Evolutionary conservation across 1,140 invertebrate genomes (phyloP), one percentile per base, ranked within the genome.

Genomic region (Druon quercuslanigerum): DNA sequence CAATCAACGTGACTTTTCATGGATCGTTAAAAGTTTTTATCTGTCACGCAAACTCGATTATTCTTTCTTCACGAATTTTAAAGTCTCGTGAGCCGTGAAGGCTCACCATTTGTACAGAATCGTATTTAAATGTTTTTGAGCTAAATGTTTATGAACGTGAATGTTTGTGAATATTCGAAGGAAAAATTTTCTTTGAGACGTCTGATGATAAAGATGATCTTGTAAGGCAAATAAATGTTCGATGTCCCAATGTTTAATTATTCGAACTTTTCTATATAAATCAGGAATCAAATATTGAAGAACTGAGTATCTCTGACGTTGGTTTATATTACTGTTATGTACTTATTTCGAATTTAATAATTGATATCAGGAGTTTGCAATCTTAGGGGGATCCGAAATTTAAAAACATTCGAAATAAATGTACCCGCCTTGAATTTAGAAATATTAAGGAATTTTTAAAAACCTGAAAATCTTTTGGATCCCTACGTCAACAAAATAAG

Each of bases 281-380:
- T 9, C 40, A 9, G 40, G 40, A 11, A 46, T 46, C 9, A 46
- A 46, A 11, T 46, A 46, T 46, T 46, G 40, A 46, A 46, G 9
- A 46, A 46, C 40, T 46, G 40, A 46, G 40, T 46, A 46, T 46
- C 9, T 8, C 40, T 9, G 40, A 46, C 7, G 40, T 46, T 46
- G 40, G 40, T 66, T 66, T 66, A 14, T n/a, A 66, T 7, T 66
- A 66, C 25, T n/a, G 5, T 66, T 66, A 33, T 25, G 20, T 40
- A 66, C 33, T 16, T 66, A 66, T 66, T 66, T 66, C 40, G 14
- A 66, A 66, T 66, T 66, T 33, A 66, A 66, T 66, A n/a, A 66
- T 40, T 66, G 13, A 66, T n/a, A 40, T 14, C 2, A 14, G 19
- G 57, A n/a, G n/a, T 66, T 13, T 40, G 20, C 25, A 66, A 66